A percentile compares a stretch with the other conserved stretches of the same genome.
phyloP scores from a whole-genome alignment of 2,797 vertebrate genomes.

The Anguilla marmorata region DNA sequence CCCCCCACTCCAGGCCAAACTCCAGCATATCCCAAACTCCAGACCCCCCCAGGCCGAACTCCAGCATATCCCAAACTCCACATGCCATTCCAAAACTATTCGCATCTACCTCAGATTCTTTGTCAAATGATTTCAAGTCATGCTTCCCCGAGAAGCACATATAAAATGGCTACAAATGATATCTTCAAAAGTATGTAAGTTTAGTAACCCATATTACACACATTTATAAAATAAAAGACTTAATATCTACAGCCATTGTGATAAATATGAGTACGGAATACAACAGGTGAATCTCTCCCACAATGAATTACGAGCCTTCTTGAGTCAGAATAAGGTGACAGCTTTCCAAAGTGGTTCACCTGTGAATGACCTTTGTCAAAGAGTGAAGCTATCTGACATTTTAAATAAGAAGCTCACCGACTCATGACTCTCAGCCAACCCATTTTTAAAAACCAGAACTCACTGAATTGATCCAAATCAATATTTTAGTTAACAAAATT shows the following conservation, averaged over 20 bases:
- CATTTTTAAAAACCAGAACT: not conserved
- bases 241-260: constrained; percentile 52
- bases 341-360: not conserved
- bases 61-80: constrained; percentile 36
- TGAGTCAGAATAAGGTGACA: not conserved
- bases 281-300: not conserved
- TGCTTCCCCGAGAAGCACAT: constrained; percentile 38
- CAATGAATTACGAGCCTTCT: not conserved
- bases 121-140: constrained; percentile 31
- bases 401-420: not conserved
- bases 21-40: constrained; percentile 38
- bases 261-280: constrained; percentile 30
- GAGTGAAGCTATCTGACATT: not conserved
- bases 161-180: constrained; percentile 35
- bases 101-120: not conserved
- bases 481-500: not conserved
- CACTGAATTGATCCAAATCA: not conserved
- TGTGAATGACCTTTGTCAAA: not conserved
- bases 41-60: constrained; percentile 44
- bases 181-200: constrained; percentile 44
- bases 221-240: constrained; percentile 43
- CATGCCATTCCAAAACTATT: constrained; percentile 29
- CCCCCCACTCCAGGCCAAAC: constrained; percentile 37
- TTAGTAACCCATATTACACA: constrained; percentile 55
- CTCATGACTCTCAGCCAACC: not conserved